Evolutionary conservation across 2,888 invertebrate genomes (phyloP).

Genomic region (Caenorhabditis sp.): DNA sequence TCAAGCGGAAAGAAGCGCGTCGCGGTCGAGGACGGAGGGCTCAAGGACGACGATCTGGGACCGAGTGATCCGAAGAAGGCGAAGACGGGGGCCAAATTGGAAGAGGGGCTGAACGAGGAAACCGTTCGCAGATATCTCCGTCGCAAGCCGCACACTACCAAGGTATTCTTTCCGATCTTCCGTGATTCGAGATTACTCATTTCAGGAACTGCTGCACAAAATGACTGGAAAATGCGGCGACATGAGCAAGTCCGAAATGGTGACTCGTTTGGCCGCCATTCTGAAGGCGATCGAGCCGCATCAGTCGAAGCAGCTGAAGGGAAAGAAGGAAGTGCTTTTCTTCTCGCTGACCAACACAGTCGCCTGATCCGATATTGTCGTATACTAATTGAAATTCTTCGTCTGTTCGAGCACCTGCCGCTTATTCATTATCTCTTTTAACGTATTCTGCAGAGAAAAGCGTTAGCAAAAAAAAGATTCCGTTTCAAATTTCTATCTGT

Average conservation of each 20-base stretch:
- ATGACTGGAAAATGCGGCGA: slow-evolving; percentile 69
- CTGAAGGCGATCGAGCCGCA: slow-evolving; percentile 75
- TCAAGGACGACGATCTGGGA: slow-evolving; percentile 40
- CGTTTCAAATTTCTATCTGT: too few relatives aligned
- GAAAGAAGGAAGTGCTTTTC: slow-evolving; percentile 76
- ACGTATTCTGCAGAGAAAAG: too few relatives aligned
- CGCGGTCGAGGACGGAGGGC: slow-evolving; percentile 1
- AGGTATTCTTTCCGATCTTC: too few relatives aligned
- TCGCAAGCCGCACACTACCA: slow-evolving; percentile 97
- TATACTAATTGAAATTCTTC: background rate
- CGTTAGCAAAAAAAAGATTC: too few relatives aligned
- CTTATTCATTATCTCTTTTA: too few relatives aligned
- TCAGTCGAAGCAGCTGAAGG: slow-evolving; percentile 73
- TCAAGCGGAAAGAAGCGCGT: slow-evolving; percentile 57
- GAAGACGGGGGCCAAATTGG: slow-evolving; percentile 56
- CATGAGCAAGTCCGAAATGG: slow-evolving; percentile 71
- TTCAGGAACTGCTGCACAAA: slow-evolving; percentile 63
- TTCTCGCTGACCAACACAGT: slow-evolving; percentile 70
- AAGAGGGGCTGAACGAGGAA: slow-evolving; percentile 72
- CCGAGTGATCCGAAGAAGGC: slow-evolving; percentile 61
- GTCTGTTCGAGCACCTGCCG: too few relatives aligned
- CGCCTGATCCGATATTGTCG: slow-evolving; percentile 8
- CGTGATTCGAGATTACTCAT: background rate
- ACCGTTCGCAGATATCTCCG: slow-evolving; percentile 90
- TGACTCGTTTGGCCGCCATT: slow-evolving; percentile 73